Evolutionary conservation across 1,140 invertebrate genomes (phyloP).

Genomic region (Drosophila tristis): DNA sequence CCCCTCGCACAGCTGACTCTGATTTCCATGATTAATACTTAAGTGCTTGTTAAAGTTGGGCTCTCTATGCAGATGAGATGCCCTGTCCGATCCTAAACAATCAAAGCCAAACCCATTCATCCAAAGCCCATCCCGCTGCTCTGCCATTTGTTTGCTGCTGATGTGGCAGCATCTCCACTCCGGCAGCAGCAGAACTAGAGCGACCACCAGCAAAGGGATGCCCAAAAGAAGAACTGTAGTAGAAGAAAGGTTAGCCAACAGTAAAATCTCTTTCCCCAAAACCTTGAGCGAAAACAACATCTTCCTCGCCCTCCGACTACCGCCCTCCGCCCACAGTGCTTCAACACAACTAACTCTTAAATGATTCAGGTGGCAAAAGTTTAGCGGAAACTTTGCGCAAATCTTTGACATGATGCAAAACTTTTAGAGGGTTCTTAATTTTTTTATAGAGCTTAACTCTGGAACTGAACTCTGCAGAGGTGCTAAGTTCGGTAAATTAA

Average conservation of each 20-base stretch:
- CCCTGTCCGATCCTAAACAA: slow-evolving; percentile 60
- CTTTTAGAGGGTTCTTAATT: slow-evolving; percentile 16
- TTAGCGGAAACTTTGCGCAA: slow-evolving; percentile 29
- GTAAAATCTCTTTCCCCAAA: background rate
- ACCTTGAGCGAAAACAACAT: background rate
- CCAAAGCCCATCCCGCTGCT: slow-evolving; percentile 1
- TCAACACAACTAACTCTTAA: slow-evolving; percentile 21
- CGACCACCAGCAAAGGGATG: background rate
- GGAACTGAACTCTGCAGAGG: slow-evolving; percentile 7
- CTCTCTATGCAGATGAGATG: slow-evolving; percentile 65
- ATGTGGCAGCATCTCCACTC: slow-evolving; percentile 32
- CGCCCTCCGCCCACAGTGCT: slow-evolving; percentile 5
- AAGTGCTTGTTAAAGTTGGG: slow-evolving; percentile 78
- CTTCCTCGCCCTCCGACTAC: background rate
- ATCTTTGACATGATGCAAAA: slow-evolving; percentile 44
- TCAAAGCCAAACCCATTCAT: slow-evolving; percentile 26
- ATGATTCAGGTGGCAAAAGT: slow-evolving; percentile 41
- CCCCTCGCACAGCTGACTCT: slow-evolving; percentile 57
- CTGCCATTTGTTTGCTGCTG: slow-evolving; percentile 57
- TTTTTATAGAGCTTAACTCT: background rate
- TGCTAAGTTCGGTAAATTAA: background rate
- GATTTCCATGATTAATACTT: slow-evolving; percentile 83
- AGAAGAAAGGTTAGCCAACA: slow-evolving; percentile 13
- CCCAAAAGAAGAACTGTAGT: background rate
- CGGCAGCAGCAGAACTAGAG: slow-evolving; percentile 5